phyloP scores from a whole-genome alignment of 2,888 invertebrate genomes.

The Lottia scabra region DNA sequence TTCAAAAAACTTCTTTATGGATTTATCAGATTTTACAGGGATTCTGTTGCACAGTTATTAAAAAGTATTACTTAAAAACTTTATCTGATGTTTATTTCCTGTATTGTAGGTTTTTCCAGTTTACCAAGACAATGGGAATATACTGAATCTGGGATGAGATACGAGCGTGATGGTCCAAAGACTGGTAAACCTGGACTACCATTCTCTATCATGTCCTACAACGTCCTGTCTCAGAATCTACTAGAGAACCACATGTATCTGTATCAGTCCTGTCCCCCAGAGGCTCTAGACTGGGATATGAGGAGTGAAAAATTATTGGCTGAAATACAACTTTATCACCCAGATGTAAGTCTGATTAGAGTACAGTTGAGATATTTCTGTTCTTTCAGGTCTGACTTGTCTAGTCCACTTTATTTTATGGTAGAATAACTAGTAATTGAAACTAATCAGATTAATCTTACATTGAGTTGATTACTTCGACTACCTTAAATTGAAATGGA shows the following conservation, averaged over 20 bases:
- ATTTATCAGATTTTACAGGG: too few relatives aligned
- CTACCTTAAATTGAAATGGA: too few relatives aligned
- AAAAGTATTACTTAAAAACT: too few relatives aligned
- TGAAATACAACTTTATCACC: conserved; percentile 74
- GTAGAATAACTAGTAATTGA: too few relatives aligned
- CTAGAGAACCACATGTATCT: conserved; percentile 80
- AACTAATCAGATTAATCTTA: too few relatives aligned
- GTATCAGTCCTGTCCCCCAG: conserved; percentile 76
- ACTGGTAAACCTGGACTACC: conserved; percentile 41
- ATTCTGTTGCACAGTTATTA: too few relatives aligned
- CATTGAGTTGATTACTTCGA: too few relatives aligned
- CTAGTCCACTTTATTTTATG: too few relatives aligned
- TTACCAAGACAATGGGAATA: conserved; percentile 72
- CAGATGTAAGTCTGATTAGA: conserved; percentile 75
- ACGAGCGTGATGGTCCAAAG: conserved; percentile 3
- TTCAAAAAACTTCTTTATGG: too few relatives aligned
- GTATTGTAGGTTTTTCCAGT: neutral
- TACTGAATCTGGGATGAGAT: conserved; percentile 14
- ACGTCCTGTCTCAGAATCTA: conserved; percentile 87
- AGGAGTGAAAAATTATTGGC: conserved; percentile 74
- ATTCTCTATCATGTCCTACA: conserved; percentile 85
- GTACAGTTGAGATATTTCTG: too few relatives aligned
- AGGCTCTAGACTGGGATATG: conserved; percentile 78
- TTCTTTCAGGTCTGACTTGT: too few relatives aligned
- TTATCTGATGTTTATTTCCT: too few relatives aligned